A percentile compares a stretch with the other conserved stretches of the same genome.
Conservation (phyloP, 1,140 invertebrate genomes). For the Oedothorax gibbosus region DNA sequence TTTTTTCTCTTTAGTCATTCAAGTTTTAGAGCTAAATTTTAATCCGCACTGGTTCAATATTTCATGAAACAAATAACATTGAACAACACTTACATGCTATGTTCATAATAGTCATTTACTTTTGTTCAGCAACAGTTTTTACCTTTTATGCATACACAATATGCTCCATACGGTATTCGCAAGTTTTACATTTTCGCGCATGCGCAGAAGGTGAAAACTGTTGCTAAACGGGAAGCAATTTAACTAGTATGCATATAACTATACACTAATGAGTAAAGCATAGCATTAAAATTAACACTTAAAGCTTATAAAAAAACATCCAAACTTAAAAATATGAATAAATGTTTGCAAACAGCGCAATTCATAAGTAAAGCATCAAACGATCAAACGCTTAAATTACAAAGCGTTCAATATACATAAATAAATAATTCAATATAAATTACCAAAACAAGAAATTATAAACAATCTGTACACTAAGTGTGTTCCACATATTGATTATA, state of each 20-base stretch:
- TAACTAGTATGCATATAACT: too few species aligned
- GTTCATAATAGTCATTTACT: too few species aligned
- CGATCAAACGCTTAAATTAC: not conserved
- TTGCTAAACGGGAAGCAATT: too few species aligned
- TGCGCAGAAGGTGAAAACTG: too few species aligned
- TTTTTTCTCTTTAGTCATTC: not conserved
- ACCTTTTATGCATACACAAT: too few species aligned
- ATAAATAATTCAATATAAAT: constrained; percentile 34
- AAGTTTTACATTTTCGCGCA: too few species aligned
- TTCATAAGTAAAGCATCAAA: too few species aligned
- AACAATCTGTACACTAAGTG: constrained; percentile 47
- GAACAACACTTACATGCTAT: not conserved
- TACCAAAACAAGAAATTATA: constrained; percentile 26
- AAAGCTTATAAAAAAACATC: not conserved
- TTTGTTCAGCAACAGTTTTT: too few species aligned
- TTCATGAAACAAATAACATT: constrained; percentile 19
- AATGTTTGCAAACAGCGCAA: not conserved
- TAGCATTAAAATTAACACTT: constrained; percentile 13
- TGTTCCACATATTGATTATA: constrained; percentile 47
- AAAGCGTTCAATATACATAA: constrained; percentile 12
- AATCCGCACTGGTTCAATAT: not conserved
- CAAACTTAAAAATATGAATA: not conserved
- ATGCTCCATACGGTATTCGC: too few species aligned
- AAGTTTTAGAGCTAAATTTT: not conserved
- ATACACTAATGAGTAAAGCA: not conserved